Percentiles rank a stretch among this genome's conserved stretches.
These are phyloP conservation scores for Nannobrachium achirus DNA, from an alignment of 2,113 vertebrate species.

Conservation along the genomic window DNA sequence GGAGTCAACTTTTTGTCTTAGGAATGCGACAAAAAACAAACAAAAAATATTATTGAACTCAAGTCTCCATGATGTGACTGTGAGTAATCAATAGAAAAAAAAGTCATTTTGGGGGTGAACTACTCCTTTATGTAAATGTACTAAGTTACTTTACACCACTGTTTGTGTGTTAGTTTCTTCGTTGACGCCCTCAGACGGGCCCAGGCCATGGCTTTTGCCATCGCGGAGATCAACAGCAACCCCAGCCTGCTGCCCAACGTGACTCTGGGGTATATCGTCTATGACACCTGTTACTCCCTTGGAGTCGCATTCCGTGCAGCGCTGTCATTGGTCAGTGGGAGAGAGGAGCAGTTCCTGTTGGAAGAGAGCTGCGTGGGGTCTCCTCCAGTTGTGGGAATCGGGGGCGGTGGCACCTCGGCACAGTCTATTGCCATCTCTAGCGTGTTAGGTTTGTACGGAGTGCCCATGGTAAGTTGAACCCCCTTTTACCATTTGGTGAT, in stretches of 20 bases:
- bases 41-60: too few species aligned
- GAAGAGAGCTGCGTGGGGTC: conserved; percentile 29
- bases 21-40: too few species aligned
- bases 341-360: conserved; percentile 18
- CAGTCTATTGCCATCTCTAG: conserved; percentile 62
- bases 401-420: conserved; percentile 43
- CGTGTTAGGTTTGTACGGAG: conserved; percentile 48
- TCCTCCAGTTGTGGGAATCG: conserved; percentile 27
- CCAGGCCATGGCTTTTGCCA: conserved; percentile 59
- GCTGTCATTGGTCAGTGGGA: conserved; percentile 47
- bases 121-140: too few species aligned
- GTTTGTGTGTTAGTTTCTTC: conserved; percentile 38
- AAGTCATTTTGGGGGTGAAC: too few species aligned
- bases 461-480: too few species aligned
- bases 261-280: neutral
- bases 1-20: too few species aligned
- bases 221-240: conserved; percentile 6
- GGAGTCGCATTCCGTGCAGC: conserved; percentile 58
- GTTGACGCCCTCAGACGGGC: conserved; percentile 51
- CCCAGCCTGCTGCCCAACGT: neutral
- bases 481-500: too few species aligned
- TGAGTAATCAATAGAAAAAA: too few species aligned
- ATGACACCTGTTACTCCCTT: conserved; percentile 56
- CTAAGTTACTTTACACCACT: too few species aligned
- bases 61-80: too few species aligned